phyloP scores from a whole-genome alignment of 2,888 invertebrate genomes.

The Andrena praecox region DNA sequence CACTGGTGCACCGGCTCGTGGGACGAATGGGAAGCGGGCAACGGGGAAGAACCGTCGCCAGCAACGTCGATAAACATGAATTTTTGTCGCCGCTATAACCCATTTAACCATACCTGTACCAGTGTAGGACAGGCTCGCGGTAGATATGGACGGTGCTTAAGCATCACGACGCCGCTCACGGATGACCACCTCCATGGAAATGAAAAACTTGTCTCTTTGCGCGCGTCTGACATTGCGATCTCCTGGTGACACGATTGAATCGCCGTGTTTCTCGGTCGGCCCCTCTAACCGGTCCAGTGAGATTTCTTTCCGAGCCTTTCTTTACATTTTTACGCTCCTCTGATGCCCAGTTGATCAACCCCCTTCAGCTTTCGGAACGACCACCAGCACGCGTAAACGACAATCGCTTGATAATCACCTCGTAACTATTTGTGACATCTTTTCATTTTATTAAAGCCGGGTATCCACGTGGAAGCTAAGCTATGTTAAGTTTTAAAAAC shows the following conservation, averaged over 20 bases:
- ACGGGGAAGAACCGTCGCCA: slow-evolving; percentile 26
- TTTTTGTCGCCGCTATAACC: slow-evolving; percentile 62
- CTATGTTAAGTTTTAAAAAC: no score
- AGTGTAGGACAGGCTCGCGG: slow-evolving; percentile 22
- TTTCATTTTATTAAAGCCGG: not conserved
- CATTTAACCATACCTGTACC: slow-evolving; percentile 59
- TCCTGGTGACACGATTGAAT: slow-evolving; percentile 59
- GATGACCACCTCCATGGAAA: slow-evolving; percentile 58
- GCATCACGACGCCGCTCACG: slow-evolving; percentile 38
- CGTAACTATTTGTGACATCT: not conserved
- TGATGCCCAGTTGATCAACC: slow-evolving; percentile 23
- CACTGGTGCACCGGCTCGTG: not conserved
- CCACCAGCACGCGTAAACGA: not conserved
- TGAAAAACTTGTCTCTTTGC: slow-evolving; percentile 56
- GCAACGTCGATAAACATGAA: slow-evolving; percentile 61
- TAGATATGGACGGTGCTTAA: slow-evolving; percentile 29
- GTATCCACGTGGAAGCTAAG: not conserved
- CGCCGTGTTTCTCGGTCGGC: slow-evolving; percentile 50
- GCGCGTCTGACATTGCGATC: slow-evolving; percentile 48
- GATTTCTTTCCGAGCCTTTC: slow-evolving; percentile 39
- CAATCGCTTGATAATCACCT: not conserved
- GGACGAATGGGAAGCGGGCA: slow-evolving; percentile 11
- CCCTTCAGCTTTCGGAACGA: slow-evolving; percentile 13
- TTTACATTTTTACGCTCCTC: not conserved
- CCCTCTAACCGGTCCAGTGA: slow-evolving; percentile 53